Conservation (phyloP, 2,113 vertebrate genomes). For the Pipra filicauda region DNA sequence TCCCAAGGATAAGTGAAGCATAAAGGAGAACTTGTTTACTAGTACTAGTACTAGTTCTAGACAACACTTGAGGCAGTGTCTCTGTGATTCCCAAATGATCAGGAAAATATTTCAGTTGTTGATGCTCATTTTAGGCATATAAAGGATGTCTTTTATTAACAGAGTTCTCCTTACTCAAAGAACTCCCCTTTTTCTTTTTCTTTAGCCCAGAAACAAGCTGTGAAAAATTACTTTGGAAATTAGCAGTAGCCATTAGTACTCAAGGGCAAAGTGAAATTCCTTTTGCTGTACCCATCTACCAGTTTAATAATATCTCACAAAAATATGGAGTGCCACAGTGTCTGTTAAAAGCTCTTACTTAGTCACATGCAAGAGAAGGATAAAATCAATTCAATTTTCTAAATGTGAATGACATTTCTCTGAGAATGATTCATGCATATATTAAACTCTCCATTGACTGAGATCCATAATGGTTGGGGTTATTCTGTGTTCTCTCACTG, state of each 20-base stretch:
- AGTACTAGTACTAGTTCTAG: not conserved
- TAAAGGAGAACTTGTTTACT: not conserved
- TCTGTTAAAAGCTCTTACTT: not conserved
- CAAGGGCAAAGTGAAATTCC: not conserved
- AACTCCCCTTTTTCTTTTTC: not conserved
- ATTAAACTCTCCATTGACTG: not conserved
- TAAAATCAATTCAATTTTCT: not conserved
- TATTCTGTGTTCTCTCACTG: not conserved
- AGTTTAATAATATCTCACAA: not conserved
- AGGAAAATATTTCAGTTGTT: not conserved
- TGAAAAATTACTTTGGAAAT: not conserved
- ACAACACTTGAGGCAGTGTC: not conserved
- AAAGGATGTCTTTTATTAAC: not conserved
- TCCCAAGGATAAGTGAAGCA: not conserved
- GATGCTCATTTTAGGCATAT: not conserved
- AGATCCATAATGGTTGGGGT: not conserved
- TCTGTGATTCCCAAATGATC: not conserved
- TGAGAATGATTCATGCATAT: not conserved
- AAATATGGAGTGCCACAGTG: not conserved
- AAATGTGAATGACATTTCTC: not conserved
- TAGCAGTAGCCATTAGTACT: not conserved
- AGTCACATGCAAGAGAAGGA: not conserved
- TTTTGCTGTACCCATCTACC: not conserved
- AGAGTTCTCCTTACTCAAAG: not conserved
- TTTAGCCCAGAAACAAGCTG: not conserved